A percentile compares a stretch with the other conserved stretches of the same genome.
phyloP scores from a whole-genome alignment of 2,888 invertebrate species.

The Gerris lacustris region DNA sequence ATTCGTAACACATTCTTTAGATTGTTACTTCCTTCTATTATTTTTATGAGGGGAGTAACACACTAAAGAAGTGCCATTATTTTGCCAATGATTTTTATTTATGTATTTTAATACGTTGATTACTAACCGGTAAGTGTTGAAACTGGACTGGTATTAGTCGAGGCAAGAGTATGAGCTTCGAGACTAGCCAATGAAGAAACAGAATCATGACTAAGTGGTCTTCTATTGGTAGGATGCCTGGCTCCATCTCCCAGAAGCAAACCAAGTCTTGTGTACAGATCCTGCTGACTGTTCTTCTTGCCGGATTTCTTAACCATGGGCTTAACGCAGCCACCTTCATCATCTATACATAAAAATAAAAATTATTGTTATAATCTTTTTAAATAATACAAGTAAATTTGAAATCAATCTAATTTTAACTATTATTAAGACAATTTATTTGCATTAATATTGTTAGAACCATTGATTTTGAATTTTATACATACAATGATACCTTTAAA shows the following conservation, averaged over 20 bases:
- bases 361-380: neutral
- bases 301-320: slow-evolving; percentile 35
- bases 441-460: no score
- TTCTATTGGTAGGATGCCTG: slow-evolving; percentile 33
- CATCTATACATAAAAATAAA: slow-evolving; percentile 42
- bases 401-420: neutral
- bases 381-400: slow-evolving; percentile 1
- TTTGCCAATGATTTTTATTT: no score
- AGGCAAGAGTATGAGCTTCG: slow-evolving; percentile 54
- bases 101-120: no score
- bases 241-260: slow-evolving; percentile 57
- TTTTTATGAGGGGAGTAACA: no score
- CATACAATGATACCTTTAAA: no score
- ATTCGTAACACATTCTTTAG: no score
- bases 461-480: no score
- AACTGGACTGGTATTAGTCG: slow-evolving; percentile 77
- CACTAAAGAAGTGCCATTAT: no score
- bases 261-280: slow-evolving; percentile 70
- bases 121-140: slow-evolving; percentile 61
- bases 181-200: slow-evolving; percentile 45
- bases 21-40: no score
- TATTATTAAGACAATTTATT: no score
- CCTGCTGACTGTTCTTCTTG: slow-evolving; percentile 52
- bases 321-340: slow-evolving; percentile 58
- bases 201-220: slow-evolving; percentile 35